Percentiles rank a stretch among this genome's conserved stretches.
phyloP scores from a whole-genome alignment of 2,888 invertebrate genomes.

The Anticlea derivata region DNA sequence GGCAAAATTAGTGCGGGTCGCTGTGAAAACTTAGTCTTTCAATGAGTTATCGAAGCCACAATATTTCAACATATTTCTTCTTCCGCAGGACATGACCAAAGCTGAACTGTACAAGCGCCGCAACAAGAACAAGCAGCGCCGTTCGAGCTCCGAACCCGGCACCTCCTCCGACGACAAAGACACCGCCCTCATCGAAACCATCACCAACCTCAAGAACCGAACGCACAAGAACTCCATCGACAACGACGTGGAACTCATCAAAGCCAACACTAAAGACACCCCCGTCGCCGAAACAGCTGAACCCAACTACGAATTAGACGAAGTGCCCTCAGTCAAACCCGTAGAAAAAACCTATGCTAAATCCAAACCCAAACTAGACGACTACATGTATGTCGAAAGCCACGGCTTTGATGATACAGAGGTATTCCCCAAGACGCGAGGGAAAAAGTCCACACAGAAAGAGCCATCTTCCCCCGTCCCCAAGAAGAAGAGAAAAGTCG shows the following conservation, averaged over 20 bases:
- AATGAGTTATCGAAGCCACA: no score
- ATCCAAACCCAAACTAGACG: slow-evolving; percentile 69
- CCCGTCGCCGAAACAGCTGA: slow-evolving; percentile 54
- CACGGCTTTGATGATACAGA: slow-evolving; percentile 67
- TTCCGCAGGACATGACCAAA: slow-evolving; percentile 75
- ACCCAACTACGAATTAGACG: slow-evolving; percentile 58
- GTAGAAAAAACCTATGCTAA: slow-evolving; percentile 75
- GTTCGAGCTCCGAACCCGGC: slow-evolving; percentile 58
- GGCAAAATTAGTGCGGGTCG: no score
- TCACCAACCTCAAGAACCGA: slow-evolving; percentile 62
- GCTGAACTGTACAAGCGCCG: slow-evolving; percentile 76
- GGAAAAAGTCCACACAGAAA: slow-evolving; percentile 48
- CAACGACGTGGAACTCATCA: slow-evolving; percentile 70
- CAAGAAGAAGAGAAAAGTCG: slow-evolving; percentile 68
- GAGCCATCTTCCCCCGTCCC: slow-evolving; percentile 56
- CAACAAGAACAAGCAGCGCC: slow-evolving; percentile 68
- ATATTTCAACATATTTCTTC: neutral
- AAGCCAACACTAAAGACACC: slow-evolving; percentile 66
- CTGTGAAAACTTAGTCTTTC: no score
- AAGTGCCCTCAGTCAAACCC: slow-evolving; percentile 66
- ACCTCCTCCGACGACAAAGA: slow-evolving; percentile 51
- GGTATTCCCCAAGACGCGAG: slow-evolving; percentile 62
- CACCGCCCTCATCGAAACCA: slow-evolving; percentile 56
- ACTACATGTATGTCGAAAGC: slow-evolving; percentile 74
- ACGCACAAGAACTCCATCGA: slow-evolving; percentile 72